phyloP scores from a whole-genome alignment of 2,888 invertebrate genomes.

The Nemurella pictetii region DNA sequence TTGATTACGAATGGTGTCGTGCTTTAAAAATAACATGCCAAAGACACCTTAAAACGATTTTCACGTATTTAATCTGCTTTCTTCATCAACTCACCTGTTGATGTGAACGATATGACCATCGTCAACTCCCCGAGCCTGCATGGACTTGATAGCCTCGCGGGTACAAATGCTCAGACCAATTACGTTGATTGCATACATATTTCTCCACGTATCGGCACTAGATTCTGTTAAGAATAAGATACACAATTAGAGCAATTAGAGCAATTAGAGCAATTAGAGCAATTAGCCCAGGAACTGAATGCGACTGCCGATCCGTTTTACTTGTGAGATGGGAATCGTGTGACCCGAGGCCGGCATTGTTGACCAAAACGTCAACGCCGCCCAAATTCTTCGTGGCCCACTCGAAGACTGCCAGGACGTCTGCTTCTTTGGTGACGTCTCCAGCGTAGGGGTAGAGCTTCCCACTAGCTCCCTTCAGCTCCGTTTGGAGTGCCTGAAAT shows the following conservation, averaged over 20 bases:
- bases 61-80: no score
- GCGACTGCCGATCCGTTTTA: no score
- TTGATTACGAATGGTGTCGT: no score
- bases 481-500: constrained; percentile 41
- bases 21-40: no score
- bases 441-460: constrained; percentile 47
- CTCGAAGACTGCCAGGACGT: constrained; percentile 48
- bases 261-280: no score
- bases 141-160: constrained; percentile 48
- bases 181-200: constrained; percentile 50
- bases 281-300: no score
- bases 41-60: no score
- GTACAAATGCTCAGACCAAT: constrained; percentile 49
- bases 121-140: constrained; percentile 48
- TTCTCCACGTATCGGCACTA: constrained; percentile 47
- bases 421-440: constrained; percentile 50
- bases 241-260: no score
- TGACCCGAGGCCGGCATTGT: constrained; percentile 53
- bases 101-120: constrained; percentile 52
- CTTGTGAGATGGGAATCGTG: no score
- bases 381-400: constrained; percentile 49
- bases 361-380: constrained; percentile 50
- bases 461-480: constrained; percentile 38
- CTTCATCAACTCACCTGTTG: constrained; percentile 49
- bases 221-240: constrained; percentile 48